These are phyloP conservation scores for Zeugodacus cucurbitae DNA, from an alignment of 1,140 invertebrate species.

Conservation along the genomic window DNA sequence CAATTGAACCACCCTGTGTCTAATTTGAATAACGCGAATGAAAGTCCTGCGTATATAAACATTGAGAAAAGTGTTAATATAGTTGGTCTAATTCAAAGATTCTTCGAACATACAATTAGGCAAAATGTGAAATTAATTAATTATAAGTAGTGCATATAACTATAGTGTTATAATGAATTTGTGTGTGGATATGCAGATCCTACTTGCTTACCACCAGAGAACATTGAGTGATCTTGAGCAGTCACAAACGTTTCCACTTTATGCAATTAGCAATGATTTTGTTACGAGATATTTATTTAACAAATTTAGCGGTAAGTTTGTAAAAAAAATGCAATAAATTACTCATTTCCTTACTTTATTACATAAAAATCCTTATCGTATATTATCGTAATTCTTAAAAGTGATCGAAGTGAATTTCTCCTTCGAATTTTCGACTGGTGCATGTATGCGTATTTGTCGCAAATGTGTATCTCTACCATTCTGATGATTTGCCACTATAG, in stretches of 20 bases:
- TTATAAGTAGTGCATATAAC: not conserved
- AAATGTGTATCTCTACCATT: constrained; percentile 98
- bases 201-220: too few species aligned
- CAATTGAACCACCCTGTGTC: not conserved
- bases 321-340: not conserved
- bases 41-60: not conserved
- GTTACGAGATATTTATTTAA: too few species aligned
- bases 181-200: too few species aligned
- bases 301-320: not conserved
- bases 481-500: constrained; percentile 98
- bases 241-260: not conserved
- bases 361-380: not conserved
- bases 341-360: not conserved
- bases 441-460: constrained; percentile 96
- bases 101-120: not conserved
- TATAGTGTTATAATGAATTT: not conserved
- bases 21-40: not conserved
- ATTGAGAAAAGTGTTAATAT: not conserved
- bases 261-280: not conserved
- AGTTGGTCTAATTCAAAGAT: not conserved
- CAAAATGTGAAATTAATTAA: not conserved
- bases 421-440: constrained; percentile 79
- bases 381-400: constrained; percentile 16
- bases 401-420: constrained; percentile 18
- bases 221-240: not conserved